Evolutionary conservation across 2,888 invertebrate species (phyloP), one percentile per base, ranked within the genome.

Genomic region (Liposcelis brunnea): DNA sequence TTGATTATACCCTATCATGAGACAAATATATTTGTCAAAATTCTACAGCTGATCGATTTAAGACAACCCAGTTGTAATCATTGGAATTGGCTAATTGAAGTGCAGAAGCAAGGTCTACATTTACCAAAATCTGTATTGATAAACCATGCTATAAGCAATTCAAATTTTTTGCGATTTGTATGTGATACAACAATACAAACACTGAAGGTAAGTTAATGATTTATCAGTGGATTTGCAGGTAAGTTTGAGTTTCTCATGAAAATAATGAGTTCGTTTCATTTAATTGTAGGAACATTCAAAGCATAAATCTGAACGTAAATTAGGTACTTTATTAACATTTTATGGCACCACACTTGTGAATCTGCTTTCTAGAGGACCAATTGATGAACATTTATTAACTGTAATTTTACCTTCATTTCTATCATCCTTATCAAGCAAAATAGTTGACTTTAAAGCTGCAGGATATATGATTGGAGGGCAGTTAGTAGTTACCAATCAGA

Each of bases 1-100:
- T 67, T 87, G 7, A 80, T 87, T 46, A 62, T 98, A 45, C 95
- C 97, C 0, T 95, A 91, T 60, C 91, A 95, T 61, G 87, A 91
- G 56, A 87, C 90, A 1, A 81, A 82, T 52, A 79, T 86, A 50
- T 98, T 95, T 65, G 77, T 85, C 0, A 65, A 74, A 46, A 66
- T 87, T 42, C 59, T 95, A 1, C 86, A 91, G 60, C 66, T 90
- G 1, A 58, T 85, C 54, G 70, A 78, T 44, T 59, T 93, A 10
- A 70, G 69, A 15, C 46, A 40, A 48, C 47, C 50, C 1, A 34
- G 60, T 1, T 64, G 63, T n/a, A 73, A 74, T 45, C 67, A 71
- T 47, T 91, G 86, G 84, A 65, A 70, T 51, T 91, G 87, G 82
- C 61, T 95, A 21, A 61, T 69, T 21, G 67, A 75, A 0, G 58